phyloP scores from a whole-genome alignment of 2,888 invertebrate species.

The Leucophenga montana region DNA sequence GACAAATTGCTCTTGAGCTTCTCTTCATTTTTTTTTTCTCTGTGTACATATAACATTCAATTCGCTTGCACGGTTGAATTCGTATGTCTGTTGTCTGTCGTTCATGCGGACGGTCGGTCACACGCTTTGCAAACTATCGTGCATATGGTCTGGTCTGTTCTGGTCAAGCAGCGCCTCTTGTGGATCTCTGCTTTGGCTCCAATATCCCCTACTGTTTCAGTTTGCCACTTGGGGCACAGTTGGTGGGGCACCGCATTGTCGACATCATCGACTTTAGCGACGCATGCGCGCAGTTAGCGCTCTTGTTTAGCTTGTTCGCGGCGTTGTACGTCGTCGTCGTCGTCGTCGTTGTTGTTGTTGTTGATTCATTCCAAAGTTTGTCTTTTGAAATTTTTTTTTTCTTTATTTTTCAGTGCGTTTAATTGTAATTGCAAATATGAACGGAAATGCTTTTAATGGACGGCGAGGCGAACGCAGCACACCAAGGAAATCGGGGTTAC shows the following conservation, averaged over 20 bases:
- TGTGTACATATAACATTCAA: too few relatives aligned
- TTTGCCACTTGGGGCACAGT: not conserved
- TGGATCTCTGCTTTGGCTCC: too few relatives aligned
- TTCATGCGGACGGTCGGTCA: too few relatives aligned
- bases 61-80: too few relatives aligned
- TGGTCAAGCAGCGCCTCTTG: too few relatives aligned
- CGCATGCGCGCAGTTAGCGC: not conserved
- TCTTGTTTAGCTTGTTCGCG: not conserved
- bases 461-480: too few relatives aligned
- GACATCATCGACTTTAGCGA: not conserved
- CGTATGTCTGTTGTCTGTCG: too few relatives aligned
- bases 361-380: not conserved
- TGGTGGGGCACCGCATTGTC: not conserved
- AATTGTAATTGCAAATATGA: slow-evolving; percentile 62
- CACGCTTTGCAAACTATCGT: too few relatives aligned
- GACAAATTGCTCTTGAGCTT: too few relatives aligned
- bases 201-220: too few relatives aligned
- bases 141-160: too few relatives aligned
- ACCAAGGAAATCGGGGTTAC: slow-evolving; percentile 54
- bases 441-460: slow-evolving; percentile 48
- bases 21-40: too few relatives aligned
- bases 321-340: not conserved
- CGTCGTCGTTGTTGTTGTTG: not conserved
- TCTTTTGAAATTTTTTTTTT: not conserved
- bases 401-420: slow-evolving; percentile 34